phyloP scores from a whole-genome alignment of 2,113 vertebrate species.

The Hippocampus zosterae region DNA sequence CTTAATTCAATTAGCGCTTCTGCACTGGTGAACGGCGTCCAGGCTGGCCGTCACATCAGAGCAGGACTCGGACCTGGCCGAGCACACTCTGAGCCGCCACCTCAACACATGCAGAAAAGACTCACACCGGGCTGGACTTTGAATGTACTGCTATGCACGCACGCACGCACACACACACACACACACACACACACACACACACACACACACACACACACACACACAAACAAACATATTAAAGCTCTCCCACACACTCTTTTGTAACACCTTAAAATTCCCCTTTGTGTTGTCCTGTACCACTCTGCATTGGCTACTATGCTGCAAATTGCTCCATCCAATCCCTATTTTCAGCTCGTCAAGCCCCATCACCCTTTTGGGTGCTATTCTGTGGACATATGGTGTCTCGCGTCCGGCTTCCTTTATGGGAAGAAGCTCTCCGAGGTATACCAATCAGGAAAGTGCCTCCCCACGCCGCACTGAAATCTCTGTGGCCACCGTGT shows the following conservation, averaged over 20 bases:
- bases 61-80: constrained; percentile 42
- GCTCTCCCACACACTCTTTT: not conserved
- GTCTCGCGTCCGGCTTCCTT: constrained; percentile 52
- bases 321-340: constrained; percentile 43
- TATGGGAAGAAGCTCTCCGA: constrained; percentile 22
- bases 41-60: constrained; percentile 59
- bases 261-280: constrained; percentile 35
- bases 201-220: too few species aligned
- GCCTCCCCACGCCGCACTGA: constrained; percentile 13
- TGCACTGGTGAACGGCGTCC: constrained; percentile 71
- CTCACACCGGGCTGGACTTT: constrained; percentile 23
- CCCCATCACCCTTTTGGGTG: constrained; percentile 60
- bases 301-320: constrained; percentile 36
- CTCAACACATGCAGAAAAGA: constrained; percentile 34
- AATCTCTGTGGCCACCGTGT: constrained; percentile 25
- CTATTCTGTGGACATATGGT: constrained; percentile 70
- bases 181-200: too few species aligned
- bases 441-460: constrained; percentile 35
- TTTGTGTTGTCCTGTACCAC: constrained; percentile 29
- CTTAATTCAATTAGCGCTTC: constrained; percentile 78
- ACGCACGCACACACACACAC: constrained; percentile 12
- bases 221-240: too few species aligned
- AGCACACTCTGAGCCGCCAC: constrained; percentile 41
- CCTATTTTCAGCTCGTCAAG: constrained; percentile 61
- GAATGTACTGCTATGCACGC: constrained; percentile 3